A percentile compares a stretch with the other conserved stretches of the same genome.
These are phyloP conservation scores for Centruroides sculpturatus DNA, from an alignment of 1,140 invertebrate genomes.

Conservation along the genomic window DNA sequence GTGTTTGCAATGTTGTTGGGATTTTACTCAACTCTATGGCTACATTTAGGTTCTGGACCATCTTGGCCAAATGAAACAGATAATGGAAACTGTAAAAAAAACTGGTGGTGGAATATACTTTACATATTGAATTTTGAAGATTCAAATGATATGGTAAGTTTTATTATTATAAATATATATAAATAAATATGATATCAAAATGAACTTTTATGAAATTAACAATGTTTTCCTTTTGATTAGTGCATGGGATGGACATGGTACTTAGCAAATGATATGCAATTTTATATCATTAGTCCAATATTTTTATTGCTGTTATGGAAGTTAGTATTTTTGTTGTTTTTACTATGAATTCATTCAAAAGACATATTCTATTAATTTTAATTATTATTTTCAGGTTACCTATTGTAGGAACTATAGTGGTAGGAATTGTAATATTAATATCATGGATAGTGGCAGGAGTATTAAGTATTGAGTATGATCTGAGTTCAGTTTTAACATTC, in stretches of 20 bases:
- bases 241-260: slow-evolving; percentile 26
- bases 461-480: no score
- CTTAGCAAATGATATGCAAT: slow-evolving; percentile 29
- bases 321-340: neutral
- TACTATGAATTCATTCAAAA: no score
- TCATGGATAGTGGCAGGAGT: no score
- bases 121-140: slow-evolving; percentile 22
- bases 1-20: slow-evolving; percentile 18
- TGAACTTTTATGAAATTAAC: neutral
- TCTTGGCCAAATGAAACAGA: slow-evolving; percentile 15
- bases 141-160: slow-evolving; percentile 12
- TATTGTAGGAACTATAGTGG: no score
- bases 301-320: slow-evolving; percentile 22
- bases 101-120: slow-evolving; percentile 24
- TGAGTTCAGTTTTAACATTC: no score
- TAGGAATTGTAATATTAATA: no score
- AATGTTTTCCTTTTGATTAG: slow-evolving; percentile 2
- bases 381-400: no score
- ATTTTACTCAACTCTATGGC: slow-evolving; percentile 16
- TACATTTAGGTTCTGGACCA: slow-evolving; percentile 18
- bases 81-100: slow-evolving; percentile 16
- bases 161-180: slow-evolving; percentile 9
- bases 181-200: neutral
- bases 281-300: slow-evolving; percentile 26
- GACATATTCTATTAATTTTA: no score